phyloP scores from a whole-genome alignment of 2,888 invertebrate species.

The Diploptera punctata region DNA sequence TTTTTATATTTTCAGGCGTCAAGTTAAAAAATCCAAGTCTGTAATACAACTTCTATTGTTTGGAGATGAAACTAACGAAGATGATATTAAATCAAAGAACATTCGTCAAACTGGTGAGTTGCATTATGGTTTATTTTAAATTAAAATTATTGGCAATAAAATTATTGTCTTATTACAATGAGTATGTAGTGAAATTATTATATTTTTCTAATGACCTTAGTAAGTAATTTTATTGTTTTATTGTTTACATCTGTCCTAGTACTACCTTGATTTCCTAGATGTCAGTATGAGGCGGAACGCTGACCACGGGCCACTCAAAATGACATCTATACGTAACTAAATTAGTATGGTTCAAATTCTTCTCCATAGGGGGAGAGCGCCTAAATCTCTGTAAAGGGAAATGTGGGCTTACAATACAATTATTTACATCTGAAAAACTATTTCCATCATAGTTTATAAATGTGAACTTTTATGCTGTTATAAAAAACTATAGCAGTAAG shows the following conservation, averaged over 20 bases:
- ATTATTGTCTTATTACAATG: not conserved
- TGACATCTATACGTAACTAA: no score
- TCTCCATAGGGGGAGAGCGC: no score
- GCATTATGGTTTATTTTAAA: conserved; percentile 16
- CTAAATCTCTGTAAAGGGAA: no score
- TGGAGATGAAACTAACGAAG: conserved; percentile 78
- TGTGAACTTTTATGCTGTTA: no score
- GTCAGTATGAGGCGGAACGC: no score
- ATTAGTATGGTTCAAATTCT: no score
- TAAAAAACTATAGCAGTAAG: no score
- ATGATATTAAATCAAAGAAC: conserved; percentile 93
- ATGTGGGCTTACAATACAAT: no score
- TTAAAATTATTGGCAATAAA: not conserved
- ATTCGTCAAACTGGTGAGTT: conserved; percentile 85
- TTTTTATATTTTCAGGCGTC: conserved; percentile 64
- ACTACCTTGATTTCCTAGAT: no score
- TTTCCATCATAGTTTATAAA: no score
- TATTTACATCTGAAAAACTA: conserved; percentile 1
- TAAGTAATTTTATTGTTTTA: not conserved
- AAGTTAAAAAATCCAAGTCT: conserved; percentile 90
- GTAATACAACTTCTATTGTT: conserved; percentile 88
- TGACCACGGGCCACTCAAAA: no score
- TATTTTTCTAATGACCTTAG: not conserved
- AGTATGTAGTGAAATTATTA: not conserved
- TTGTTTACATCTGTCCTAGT: no score